A percentile compares a stretch with the other conserved stretches of the same genome.
Evolutionary conservation across 2,888 invertebrate species (phyloP).

Genomic region (Rotaria sp.): DNA sequence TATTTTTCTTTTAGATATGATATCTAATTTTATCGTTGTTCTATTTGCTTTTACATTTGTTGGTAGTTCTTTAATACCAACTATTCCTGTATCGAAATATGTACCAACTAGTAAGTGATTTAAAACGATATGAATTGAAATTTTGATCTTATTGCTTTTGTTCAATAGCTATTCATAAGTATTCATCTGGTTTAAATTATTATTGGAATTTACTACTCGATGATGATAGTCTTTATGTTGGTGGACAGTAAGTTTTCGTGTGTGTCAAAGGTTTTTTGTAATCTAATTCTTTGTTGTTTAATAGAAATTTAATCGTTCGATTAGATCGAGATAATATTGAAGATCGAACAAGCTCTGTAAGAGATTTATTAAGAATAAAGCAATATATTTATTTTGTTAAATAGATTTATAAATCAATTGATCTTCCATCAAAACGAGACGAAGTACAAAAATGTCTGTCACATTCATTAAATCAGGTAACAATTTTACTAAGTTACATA

Average conservation of each 20-base stretch:
- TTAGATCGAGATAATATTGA: slow-evolving; percentile 21
- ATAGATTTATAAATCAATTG: slow-evolving; percentile 23
- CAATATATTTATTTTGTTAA: not conserved
- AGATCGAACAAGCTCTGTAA: slow-evolving; percentile 1
- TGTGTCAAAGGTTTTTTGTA: not conserved
- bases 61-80: not conserved
- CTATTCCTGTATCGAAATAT: not conserved
- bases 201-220: slow-evolving; percentile 16
- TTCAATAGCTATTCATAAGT: not conserved
- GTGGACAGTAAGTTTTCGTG: not conserved
- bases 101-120: not conserved
- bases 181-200: slow-evolving; percentile 11
- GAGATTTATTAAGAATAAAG: not conserved
- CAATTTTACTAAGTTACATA: too few species aligned
- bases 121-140: not conserved
- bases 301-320: slow-evolving; percentile 23
- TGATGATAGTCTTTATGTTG: slow-evolving; percentile 28
- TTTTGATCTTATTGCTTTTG: not conserved
- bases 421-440: slow-evolving; percentile 20
- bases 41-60: not conserved
- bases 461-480: slow-evolving; percentile 14
- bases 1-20: not conserved
- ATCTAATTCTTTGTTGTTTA: not conserved
- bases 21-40: not conserved
- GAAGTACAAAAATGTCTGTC: slow-evolving; percentile 28